Evolutionary conservation across 2,113 vertebrate genomes (phyloP).

Genomic region (Dipodomys merriami): DNA sequence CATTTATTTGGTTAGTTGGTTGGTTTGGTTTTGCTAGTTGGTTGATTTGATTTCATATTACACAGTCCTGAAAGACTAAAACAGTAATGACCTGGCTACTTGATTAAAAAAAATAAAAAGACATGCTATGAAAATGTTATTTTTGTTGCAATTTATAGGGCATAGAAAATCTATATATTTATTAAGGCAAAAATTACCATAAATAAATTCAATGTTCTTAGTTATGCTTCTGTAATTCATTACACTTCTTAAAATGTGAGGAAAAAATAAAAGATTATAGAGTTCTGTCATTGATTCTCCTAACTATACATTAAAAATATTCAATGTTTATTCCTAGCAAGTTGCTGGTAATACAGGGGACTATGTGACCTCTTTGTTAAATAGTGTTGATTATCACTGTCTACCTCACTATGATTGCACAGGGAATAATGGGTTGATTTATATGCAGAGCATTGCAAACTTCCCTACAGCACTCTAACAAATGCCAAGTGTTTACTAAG

Average conservation of each 20-base stretch:
- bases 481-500: constrained; percentile 20
- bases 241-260: neutral
- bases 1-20: too few relatives aligned
- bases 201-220: too few relatives aligned
- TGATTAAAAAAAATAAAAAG: neutral
- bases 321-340: neutral
- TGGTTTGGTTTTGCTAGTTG: too few relatives aligned
- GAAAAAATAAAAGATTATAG: neutral
- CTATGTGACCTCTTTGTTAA: constrained; percentile 40
- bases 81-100: neutral
- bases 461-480: constrained; percentile 23
- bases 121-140: neutral
- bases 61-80: neutral
- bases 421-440: constrained; percentile 22
- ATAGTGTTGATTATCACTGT: neutral
- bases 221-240: neutral
- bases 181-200: neutral
- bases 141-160: neutral
- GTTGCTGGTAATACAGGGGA: neutral
- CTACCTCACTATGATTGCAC: neutral
- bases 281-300: neutral
- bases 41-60: neutral
- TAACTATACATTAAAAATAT: neutral
- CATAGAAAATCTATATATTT: neutral
- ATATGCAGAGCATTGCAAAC: constrained; percentile 16